phyloP scores from a whole-genome alignment of 2,888 invertebrate species.

The Tryphoninae sp. region DNA sequence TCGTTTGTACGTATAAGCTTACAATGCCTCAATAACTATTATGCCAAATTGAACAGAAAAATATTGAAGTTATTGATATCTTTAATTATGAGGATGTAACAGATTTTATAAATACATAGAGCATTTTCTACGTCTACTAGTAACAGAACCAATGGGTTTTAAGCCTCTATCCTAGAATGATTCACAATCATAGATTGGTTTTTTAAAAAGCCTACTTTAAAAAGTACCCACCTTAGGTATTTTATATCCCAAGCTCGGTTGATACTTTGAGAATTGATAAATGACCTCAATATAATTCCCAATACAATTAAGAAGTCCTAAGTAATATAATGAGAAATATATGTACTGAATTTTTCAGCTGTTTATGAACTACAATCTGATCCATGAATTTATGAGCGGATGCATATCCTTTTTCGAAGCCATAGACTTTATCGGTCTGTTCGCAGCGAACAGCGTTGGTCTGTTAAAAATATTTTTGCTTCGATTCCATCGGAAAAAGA shows the following conservation, averaged over 20 bases:
- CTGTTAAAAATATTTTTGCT: slow-evolving; percentile 32
- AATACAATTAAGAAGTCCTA: background rate
- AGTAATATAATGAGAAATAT: background rate
- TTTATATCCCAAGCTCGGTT: background rate
- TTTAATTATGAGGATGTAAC: too few relatives aligned
- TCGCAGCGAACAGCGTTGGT: slow-evolving; percentile 28
- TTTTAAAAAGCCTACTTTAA: background rate
- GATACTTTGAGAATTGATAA: background rate
- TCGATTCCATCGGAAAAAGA: slow-evolving; percentile 19
- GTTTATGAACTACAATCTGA: slow-evolving; percentile 38
- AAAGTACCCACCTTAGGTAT: background rate
- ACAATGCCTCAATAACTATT: background rate
- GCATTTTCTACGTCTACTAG: too few relatives aligned
- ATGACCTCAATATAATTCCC: background rate
- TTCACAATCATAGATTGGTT: background rate
- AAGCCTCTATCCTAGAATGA: too few relatives aligned
- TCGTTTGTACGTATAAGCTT: background rate
- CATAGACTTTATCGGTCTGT: slow-evolving; percentile 28
- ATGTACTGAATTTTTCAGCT: slow-evolving; percentile 16
- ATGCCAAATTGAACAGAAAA: background rate
- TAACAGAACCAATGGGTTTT: too few relatives aligned
- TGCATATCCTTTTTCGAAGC: slow-evolving; percentile 30
- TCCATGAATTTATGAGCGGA: slow-evolving; percentile 10
- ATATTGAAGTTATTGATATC: too few relatives aligned
- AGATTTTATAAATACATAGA: too few relatives aligned